phyloP scores from a whole-genome alignment of 1,140 invertebrate genomes.

The Ips typographus region DNA sequence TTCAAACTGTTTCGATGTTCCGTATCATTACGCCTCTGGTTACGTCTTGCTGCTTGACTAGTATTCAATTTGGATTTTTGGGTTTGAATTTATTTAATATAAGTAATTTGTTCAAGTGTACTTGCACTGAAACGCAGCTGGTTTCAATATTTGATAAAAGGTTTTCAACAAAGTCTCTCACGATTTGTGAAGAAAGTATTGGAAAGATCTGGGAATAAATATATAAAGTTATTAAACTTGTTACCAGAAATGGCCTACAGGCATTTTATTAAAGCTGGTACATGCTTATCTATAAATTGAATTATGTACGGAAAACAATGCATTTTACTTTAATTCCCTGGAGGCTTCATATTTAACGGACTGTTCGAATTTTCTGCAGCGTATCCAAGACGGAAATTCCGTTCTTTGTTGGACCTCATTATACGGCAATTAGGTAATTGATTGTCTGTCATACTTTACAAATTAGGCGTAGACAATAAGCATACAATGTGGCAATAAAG shows the following conservation, averaged over 20 bases:
- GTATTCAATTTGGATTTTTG: constrained; percentile 20
- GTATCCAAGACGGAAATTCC: too few species aligned
- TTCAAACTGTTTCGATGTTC: constrained; percentile 26
- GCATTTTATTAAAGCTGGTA: neutral
- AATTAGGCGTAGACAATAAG: too few species aligned
- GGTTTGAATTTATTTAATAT: constrained; percentile 8
- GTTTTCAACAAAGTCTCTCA: neutral
- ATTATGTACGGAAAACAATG: constrained; percentile 18
- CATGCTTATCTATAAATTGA: constrained; percentile 16
- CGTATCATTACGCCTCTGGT: constrained; percentile 19
- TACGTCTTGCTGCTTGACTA: neutral
- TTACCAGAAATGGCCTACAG: constrained; percentile 3
- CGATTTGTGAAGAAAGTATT: neutral
- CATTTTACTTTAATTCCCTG: constrained; percentile 9
- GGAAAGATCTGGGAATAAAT: too few species aligned
- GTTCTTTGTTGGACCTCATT: too few species aligned
- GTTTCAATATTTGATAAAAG: constrained; percentile 4
- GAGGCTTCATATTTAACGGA: constrained; percentile 10
- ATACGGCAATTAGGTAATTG: too few species aligned
- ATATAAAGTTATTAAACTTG: neutral
- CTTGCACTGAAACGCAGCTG: neutral
- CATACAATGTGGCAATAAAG: too few species aligned
- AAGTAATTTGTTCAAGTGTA: neutral
- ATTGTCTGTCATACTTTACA: too few species aligned
- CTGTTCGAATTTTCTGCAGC: constrained; percentile 2